phyloP scores from a whole-genome alignment of 2,113 vertebrate species.

The Prunella fulvescens region DNA sequence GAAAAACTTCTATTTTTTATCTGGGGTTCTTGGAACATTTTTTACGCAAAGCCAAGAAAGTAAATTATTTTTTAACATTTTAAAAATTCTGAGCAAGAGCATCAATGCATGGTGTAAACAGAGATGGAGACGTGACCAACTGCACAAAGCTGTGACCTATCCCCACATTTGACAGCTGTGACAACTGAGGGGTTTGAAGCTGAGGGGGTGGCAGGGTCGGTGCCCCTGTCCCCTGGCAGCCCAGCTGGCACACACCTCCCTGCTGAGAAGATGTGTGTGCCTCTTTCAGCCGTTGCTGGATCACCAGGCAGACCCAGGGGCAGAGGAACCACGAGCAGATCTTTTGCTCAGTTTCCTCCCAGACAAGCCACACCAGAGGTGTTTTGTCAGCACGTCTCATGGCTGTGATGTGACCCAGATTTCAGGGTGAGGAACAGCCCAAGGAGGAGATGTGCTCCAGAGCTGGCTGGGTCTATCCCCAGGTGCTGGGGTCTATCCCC shows the following conservation, averaged over 20 bases:
- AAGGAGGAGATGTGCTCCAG: background rate
- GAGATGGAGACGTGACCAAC: background rate
- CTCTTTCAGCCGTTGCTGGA: fast-evolving
- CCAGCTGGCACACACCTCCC: background rate
- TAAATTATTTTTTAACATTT: background rate
- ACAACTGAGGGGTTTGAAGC: fast-evolving
- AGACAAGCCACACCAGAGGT: background rate
- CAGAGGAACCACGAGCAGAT: background rate
- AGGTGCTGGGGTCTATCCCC: no score
- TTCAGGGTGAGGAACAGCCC: background rate
- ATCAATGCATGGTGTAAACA: background rate
- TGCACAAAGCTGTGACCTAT: background rate
- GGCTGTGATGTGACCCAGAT: fast-evolving
- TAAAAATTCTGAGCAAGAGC: background rate
- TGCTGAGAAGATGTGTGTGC: background rate
- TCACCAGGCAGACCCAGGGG: background rate
- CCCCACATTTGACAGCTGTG: background rate
- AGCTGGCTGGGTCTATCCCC: background rate
- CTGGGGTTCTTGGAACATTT: background rate
- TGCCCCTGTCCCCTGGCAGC: background rate
- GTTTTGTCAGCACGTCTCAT: background rate
- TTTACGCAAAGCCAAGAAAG: background rate
- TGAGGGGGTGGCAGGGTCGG: background rate
- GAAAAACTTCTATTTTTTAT: background rate
- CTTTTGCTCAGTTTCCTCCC: background rate